Base-by-base conservation (phyloP, 2,888 invertebrate species). In the Torymus aiolomorphi region DNA sequence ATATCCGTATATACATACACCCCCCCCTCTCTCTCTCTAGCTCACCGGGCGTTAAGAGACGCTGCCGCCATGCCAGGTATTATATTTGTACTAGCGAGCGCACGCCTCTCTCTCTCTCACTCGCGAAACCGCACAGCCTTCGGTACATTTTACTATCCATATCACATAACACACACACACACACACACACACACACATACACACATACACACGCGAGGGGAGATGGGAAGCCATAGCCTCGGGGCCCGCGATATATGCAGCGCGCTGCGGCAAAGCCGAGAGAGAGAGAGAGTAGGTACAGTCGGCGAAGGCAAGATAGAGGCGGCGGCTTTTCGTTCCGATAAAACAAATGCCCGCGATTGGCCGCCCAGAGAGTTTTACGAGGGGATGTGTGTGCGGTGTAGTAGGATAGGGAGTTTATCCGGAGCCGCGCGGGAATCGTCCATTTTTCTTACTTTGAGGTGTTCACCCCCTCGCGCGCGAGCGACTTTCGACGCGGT, bases 191-290 rank as follows among this genome's bases (percentile, higher is more conserved):
- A 59, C 42, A 20, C 67, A 67, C 18, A 51, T 14, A 70, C 18
- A 24, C 49, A 70, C 14, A 62, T 24, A 8, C 8, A 42, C 49
- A 18, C 18, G 49, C 16, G 87, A 86, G 52, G 69, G 82, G 82
- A 82, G 88, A 88, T 86, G 87, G 86, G 86, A 89, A 88, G 88
- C 87, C 85, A 88, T 89, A 87, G 88, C 89, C 86, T 66, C 81
- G 78, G 86, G 89, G 84, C 84, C 85, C 2, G 12, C 61, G 61
- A 42, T 24, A 54, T 69, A 57, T 31, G 56, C 24, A 31, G 1
- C 4, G 5, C 3, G 31, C 31, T 31, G 31, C 31, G 31, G 31
- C 31, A 31, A 31, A 31, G 31, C 31, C 31, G 31, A 31, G 61
- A 10, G 72, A n/a, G 72, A 13, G n/a, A 10, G 24, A 2, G 2